These are phyloP conservation scores for Phrynocephalus forsythii DNA, from an alignment of 2,797 vertebrate species.

Conservation along the genomic window DNA sequence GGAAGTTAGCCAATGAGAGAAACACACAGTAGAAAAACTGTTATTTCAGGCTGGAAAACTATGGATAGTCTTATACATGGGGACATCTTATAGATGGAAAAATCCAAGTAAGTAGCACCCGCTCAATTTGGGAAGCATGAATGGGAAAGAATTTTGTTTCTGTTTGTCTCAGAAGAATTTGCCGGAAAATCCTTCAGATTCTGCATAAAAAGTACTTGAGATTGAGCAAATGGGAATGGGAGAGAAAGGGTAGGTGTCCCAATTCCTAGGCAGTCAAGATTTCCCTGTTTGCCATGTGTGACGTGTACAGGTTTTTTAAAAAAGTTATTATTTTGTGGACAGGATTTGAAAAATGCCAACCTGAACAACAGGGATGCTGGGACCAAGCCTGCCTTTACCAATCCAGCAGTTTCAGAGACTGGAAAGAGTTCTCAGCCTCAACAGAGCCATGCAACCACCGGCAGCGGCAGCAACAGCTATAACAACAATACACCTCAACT, in stretches of 20 bases:
- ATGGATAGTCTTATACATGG: too few relatives aligned
- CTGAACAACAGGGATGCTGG: conserved; percentile 69
- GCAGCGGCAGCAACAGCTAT: conserved; percentile 7
- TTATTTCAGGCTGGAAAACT: too few relatives aligned
- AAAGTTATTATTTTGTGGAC: conserved; percentile 3
- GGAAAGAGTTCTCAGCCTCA: conserved; percentile 58
- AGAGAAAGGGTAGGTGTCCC: neutral
- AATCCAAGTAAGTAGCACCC: neutral
- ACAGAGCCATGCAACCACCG: conserved; percentile 64
- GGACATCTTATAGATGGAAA: too few relatives aligned
- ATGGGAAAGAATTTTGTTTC: neutral
- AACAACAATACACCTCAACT: conserved; percentile 40
- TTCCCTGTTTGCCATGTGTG: too few relatives aligned
- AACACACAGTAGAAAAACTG: too few relatives aligned
- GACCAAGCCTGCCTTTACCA: conserved; percentile 3
- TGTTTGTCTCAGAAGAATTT: neutral
- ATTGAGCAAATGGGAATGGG: neutral
- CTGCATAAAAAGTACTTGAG: neutral
- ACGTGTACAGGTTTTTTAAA: neutral
- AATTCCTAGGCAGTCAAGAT: neutral
- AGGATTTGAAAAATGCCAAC: conserved; percentile 84
- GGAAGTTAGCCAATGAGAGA: too few relatives aligned
- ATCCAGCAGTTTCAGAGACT: accelerated
- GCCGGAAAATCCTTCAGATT: neutral
- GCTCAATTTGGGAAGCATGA: neutral